These are phyloP conservation scores for Teleogryllus occipitalis DNA, from an alignment of 1,140 invertebrate species.

Conservation along the genomic window DNA sequence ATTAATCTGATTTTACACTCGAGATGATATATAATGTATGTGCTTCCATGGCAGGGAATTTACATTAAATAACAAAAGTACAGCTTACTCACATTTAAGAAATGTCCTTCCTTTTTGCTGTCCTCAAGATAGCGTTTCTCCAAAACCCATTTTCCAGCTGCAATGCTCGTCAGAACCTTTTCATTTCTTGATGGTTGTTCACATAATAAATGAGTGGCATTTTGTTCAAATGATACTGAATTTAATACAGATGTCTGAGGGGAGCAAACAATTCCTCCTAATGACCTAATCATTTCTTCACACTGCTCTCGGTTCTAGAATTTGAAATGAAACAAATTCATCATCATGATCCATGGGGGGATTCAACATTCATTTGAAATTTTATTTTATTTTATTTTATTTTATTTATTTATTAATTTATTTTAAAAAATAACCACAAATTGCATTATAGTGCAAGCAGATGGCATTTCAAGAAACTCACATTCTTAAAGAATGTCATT, in stretches of 20 bases:
- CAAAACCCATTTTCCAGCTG: slow-evolving; percentile 79
- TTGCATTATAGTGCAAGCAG: no score
- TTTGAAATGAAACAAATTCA: neutral
- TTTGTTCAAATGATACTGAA: slow-evolving; percentile 51
- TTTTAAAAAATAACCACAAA: no score
- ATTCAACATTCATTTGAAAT: no score
- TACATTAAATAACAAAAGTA: slow-evolving; percentile 11
- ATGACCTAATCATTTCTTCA: slow-evolving; percentile 43
- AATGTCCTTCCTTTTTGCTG: slow-evolving; percentile 50
- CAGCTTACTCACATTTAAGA: slow-evolving; percentile 48
- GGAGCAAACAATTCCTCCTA: slow-evolving; percentile 60
- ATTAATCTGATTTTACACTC: no score
- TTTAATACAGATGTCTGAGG: slow-evolving; percentile 50
- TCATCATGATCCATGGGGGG: no score
- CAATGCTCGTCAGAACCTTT: slow-evolving; percentile 74
- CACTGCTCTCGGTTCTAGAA: slow-evolving; percentile 33
- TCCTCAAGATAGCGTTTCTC: slow-evolving; percentile 66
- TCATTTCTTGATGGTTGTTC: slow-evolving; percentile 67
- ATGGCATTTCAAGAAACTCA: no score
- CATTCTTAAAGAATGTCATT: no score
- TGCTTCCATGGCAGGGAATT: slow-evolving; percentile 21
- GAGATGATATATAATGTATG: neutral
- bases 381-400: no score
- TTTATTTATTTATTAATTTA: no score
- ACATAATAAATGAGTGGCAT: slow-evolving; percentile 70